Base-by-base conservation (phyloP, 2,113 vertebrate genomes). In the Corvus moneduloides region DNA sequence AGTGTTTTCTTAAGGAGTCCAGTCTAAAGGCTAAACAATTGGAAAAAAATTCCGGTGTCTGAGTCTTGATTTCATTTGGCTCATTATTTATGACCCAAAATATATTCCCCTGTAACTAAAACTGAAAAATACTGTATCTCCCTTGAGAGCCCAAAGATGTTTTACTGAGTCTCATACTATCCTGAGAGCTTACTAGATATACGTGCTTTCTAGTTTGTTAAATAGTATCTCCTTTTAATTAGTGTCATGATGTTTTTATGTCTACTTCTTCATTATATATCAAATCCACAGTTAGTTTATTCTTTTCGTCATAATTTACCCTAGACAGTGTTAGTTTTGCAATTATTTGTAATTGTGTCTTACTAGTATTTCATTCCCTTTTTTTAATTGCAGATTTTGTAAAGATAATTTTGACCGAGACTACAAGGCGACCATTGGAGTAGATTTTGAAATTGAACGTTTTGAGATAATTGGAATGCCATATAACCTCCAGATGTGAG, bases 381-480 rank as follows among this genome's bases (percentile, higher is more conserved):
- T 30, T 72, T 72, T 81, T 9, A 24, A 67, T 88, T 87, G 10
- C 95, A 99, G 99, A 94, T 99, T 99, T 95, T 99, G 99, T 96
- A 99, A 99, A 95, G 98, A 98, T 63, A 96, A 92, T 27, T 99
- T 99, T 96, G 98, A 99, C 84, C 97, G 98, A 41, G 97, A 99
- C 94, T 99, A 99, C 95, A 99, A 99, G 94, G 99, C 99, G 3
- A 99, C 99, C 27, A 99, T 99, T 5, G 99, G 99, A 30, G 99
- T 99, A 17, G 99, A 99, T 97, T 99, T 99, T 95, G 99, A 99
- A 96, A 99, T 99, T 0, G 99, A 99, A 96, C 97, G 98, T 55
- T 99, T 99, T 94, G 98, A 99, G 94, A 96, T 99, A 20, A 97
- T 97, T 14, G 99, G 99, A 59, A 69, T 98, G 15, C 99, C 99